A percentile compares a stretch with the other conserved stretches of the same genome.
Conservation (phyloP, 2,113 vertebrate genomes). For the Sturnira hondurensis region DNA sequence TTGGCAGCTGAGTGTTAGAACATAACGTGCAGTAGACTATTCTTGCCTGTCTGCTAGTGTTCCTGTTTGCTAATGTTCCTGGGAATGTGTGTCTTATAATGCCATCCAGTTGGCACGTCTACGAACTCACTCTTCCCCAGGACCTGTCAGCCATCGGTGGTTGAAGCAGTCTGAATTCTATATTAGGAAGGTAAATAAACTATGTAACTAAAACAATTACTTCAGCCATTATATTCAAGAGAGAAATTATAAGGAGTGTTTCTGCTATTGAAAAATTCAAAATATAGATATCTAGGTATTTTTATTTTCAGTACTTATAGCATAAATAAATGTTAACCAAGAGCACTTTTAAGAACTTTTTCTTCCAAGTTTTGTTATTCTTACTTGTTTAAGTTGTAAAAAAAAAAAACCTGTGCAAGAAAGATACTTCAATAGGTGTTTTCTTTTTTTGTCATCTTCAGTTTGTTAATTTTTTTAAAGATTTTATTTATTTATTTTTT, state of each 20-base stretch:
- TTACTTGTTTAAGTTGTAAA: slow-evolving; percentile 1
- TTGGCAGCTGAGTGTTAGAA: not conserved
- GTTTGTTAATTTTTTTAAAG: too few species aligned
- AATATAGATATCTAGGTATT: not conserved
- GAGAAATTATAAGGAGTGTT: not conserved
- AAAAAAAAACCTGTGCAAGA: not conserved
- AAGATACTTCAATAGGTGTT: not conserved
- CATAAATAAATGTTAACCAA: not conserved
- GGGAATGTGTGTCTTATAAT: not conserved
- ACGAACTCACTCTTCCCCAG: not conserved
- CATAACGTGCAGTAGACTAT: not conserved
- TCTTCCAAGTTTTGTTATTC: not conserved
- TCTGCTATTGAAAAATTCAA: not conserved
- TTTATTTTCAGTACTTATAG: not conserved
- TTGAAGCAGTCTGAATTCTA: slow-evolving; percentile 7
- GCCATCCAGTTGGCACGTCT: not conserved
- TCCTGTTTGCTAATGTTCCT: not conserved
- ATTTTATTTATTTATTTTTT: too few species aligned
- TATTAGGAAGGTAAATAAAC: not conserved
- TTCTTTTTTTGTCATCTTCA: not conserved
- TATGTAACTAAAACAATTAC: too few species aligned
- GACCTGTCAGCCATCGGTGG: not conserved
- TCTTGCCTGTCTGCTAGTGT: not conserved
- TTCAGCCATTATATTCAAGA: not conserved
- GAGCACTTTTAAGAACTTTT: not conserved